Evolutionary conservation across 2,113 vertebrate genomes (phyloP).

Genomic region (Lophura nycthemera): DNA sequence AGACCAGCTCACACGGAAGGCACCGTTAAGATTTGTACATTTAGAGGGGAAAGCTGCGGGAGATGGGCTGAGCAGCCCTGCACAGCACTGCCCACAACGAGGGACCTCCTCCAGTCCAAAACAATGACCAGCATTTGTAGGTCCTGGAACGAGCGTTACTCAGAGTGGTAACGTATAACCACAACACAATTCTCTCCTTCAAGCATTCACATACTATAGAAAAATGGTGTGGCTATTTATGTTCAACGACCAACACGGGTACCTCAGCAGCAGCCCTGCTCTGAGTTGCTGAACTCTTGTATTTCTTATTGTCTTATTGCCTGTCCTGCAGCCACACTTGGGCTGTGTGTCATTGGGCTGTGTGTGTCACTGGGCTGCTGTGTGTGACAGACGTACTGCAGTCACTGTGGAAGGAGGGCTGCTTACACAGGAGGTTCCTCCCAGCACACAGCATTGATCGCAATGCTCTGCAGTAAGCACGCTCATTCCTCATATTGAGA

Average conservation of each 20-base stretch:
- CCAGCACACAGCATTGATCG: not conserved
- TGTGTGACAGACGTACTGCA: not conserved
- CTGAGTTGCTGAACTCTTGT: fast-evolving
- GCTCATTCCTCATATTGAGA: not conserved
- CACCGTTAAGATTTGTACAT: not conserved
- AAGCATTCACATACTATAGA: not conserved
- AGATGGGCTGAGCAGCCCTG: not conserved
- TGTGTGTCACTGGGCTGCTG: not conserved
- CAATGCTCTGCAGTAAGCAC: not conserved
- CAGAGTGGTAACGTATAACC: not conserved
- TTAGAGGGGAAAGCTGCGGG: not conserved
- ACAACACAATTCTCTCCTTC: not conserved
- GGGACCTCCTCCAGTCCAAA: not conserved
- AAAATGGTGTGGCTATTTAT: not conserved
- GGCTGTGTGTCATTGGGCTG: not conserved
- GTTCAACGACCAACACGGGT: not conserved
- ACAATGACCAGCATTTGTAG: not conserved
- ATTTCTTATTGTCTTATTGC: not conserved
- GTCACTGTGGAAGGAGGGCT: not conserved
- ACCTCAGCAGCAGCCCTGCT: not conserved
- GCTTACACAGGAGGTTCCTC: slow-evolving; percentile 1
- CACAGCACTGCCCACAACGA: too few species aligned
- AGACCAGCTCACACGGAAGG: not conserved
- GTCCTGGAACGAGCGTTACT: not conserved
- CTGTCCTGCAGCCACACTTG: not conserved